phyloP scores from a whole-genome alignment of 2,113 vertebrate species.

The Sylvia atricapilla region DNA sequence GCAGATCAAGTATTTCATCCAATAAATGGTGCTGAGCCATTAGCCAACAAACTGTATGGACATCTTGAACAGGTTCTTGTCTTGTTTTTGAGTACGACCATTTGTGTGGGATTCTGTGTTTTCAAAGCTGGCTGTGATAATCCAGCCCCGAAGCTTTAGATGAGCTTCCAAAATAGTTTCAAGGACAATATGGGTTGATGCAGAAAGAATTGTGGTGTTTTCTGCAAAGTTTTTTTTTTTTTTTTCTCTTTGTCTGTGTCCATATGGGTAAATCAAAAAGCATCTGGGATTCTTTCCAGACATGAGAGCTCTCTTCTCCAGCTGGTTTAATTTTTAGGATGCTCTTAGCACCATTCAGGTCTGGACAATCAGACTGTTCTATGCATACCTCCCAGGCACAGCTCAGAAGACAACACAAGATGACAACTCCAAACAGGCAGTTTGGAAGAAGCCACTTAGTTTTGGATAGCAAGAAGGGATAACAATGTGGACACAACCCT shows the following conservation, averaged over 20 bases:
- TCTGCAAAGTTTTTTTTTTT: background rate
- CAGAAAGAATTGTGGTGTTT: background rate
- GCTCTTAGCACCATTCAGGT: background rate
- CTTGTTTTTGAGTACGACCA: background rate
- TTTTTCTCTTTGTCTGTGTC: background rate
- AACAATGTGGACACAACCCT: background rate
- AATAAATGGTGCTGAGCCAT: background rate
- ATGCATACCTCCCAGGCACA: background rate
- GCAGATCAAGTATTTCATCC: background rate
- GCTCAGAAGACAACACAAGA: background rate
- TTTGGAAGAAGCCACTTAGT: background rate
- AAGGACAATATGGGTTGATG: background rate
- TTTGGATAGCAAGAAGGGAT: background rate
- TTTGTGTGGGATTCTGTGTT: background rate
- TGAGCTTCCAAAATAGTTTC: background rate
- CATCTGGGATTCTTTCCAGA: background rate
- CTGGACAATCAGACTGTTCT: background rate
- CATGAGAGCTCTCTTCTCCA: background rate
- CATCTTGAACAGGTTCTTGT: slow-evolving; percentile 5
- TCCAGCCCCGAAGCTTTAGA: background rate
- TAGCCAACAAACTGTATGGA: background rate
- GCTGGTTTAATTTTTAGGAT: background rate
- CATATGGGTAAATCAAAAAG: background rate
- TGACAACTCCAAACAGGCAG: background rate
- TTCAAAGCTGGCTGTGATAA: background rate